These are phyloP conservation scores for Tiliqua scincoides DNA, from an alignment of 2,113 vertebrate species.

Conservation along the genomic window DNA sequence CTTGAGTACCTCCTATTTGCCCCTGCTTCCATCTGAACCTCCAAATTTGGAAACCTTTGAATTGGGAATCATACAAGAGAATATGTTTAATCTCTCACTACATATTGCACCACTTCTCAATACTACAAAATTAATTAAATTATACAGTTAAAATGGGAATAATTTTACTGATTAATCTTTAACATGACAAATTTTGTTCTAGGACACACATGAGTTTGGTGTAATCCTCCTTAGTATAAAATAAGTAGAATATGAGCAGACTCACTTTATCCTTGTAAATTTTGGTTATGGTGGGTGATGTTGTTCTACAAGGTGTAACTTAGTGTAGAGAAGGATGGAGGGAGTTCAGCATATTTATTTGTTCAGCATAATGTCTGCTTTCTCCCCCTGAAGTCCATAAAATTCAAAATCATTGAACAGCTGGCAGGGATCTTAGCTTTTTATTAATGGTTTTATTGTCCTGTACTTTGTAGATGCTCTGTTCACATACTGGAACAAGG, in stretches of 20 bases:
- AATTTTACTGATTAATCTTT: neutral
- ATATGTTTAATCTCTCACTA: too few species aligned
- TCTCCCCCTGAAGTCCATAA: neutral
- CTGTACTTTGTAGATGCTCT: conserved; percentile 85
- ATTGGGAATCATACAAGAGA: too few species aligned
- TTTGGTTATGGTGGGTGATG: neutral
- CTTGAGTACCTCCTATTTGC: too few species aligned
- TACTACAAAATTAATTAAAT: neutral
- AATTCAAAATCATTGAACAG: neutral
- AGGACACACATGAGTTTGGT: neutral
- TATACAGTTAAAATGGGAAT: neutral
- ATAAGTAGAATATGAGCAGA: too few species aligned
- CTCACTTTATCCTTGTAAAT: neutral
- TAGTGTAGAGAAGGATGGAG: neutral
- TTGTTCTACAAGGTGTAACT: neutral
- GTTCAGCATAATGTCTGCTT: neutral
- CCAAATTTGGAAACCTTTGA: too few species aligned
- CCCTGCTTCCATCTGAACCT: too few species aligned
- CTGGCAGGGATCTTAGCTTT: neutral
- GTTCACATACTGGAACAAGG: conserved; percentile 98
- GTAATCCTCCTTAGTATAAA: neutral
- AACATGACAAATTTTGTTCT: neutral
- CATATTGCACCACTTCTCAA: neutral
- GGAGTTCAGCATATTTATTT: too few species aligned
- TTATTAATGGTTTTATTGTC: conserved; percentile 38